Conservation (phyloP, 2,888 invertebrate genomes). For the Drosophila leonis region DNA sequence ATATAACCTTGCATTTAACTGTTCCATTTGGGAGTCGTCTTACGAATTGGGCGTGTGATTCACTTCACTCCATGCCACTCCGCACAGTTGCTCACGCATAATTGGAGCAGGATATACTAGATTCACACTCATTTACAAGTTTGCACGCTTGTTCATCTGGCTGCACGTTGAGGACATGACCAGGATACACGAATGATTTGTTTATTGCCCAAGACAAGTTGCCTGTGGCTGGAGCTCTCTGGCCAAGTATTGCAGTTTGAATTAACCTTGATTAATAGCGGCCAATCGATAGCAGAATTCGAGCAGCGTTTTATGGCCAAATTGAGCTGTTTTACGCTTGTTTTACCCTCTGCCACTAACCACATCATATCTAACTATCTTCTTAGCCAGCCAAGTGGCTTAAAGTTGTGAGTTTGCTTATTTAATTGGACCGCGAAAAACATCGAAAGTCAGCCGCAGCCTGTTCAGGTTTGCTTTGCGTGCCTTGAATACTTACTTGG, state of each 20-base stretch:
- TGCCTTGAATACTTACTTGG: constrained; percentile 55
- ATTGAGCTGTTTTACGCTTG: neutral
- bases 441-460: neutral
- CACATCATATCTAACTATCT: too few relatives aligned
- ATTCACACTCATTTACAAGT: neutral
- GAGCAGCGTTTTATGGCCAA: neutral
- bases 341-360: neutral
- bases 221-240: neutral
- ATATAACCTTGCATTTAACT: constrained; percentile 6
- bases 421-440: constrained; percentile 22
- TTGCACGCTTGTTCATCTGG: neutral
- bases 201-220: constrained; percentile 3
- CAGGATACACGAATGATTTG: constrained; percentile 11
- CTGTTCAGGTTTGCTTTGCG: constrained; percentile 22
- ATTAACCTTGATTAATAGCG: neutral
- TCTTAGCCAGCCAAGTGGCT: neutral
- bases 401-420: constrained; percentile 12
- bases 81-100: neutral
- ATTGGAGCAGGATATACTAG: neutral
- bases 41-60: neutral
- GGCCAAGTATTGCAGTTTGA: neutral
- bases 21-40: constrained; percentile 2
- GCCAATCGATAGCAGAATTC: constrained; percentile 15
- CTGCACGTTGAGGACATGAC: neutral
- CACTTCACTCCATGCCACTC: neutral